Evolutionary conservation across 2,797 vertebrate species (phyloP), one percentile per base, ranked within the genome.

Genomic region (Sandelia bainsii): DNA sequence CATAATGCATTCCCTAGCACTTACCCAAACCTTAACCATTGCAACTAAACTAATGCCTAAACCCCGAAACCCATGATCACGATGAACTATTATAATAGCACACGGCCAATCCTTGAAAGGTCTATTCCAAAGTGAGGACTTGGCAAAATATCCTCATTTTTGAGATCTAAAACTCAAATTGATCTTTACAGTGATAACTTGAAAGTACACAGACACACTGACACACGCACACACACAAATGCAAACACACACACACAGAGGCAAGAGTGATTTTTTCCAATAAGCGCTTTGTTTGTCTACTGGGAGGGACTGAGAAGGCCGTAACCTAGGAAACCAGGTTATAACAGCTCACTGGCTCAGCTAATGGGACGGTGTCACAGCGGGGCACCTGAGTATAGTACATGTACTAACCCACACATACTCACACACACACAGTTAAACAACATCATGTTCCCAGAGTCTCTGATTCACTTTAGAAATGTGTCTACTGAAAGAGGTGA

Each of bases 301-400:
- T 52, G 79, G 69, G 83, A 84, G 75, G 63, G 74, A 65, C 64
- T 68, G 48, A 66, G 57, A 69, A 62, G 58, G 76, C 75, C 1
- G 84, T 88, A 82, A 82, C 87, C 86, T 72, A 61, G 88, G 89
- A 77, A 89, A 89, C 88, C 81, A 79, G 79, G 66, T 83, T 75
- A 74, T 73, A 66, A 72, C 56, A 76, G 70, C 63, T 74, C 72
- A 85, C 52, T 54, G 72, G 69, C 66, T 81, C 22, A 34, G 51
- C 58, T 82, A 80, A 87, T 76, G 66, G 45, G 69, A 78, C 68
- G 65, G 57, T 70, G 45, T 61, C 20, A 44, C 70, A 27, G 17
- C 16, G 11, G 58, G 56, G 14, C 50, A 69, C 77, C 51, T 57
- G 32, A 63, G 59, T 27, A 50, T 57, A 73, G 62, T 37, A 49